Conservation (phyloP, 2,888 invertebrate genomes). For the Dromius quadrimaculatus region DNA sequence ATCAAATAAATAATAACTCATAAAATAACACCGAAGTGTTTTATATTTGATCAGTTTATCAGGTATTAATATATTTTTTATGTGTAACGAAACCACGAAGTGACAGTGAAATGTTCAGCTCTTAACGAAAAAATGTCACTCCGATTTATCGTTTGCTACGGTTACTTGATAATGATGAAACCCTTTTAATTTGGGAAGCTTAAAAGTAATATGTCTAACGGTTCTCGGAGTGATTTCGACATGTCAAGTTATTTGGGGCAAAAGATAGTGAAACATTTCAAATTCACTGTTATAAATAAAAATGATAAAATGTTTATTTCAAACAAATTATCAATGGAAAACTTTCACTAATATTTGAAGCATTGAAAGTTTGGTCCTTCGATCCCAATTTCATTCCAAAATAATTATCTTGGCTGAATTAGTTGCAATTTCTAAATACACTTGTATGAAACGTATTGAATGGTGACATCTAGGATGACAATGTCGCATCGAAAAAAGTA, state of each 20-base stretch:
- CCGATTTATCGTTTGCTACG: slow-evolving; percentile 36
- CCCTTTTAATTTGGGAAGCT: slow-evolving; percentile 49
- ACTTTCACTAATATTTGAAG: too few relatives aligned
- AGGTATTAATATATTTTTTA: slow-evolving; percentile 10
- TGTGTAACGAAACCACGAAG: slow-evolving; percentile 11
- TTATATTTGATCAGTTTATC: slow-evolving; percentile 28
- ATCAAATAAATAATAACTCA: slow-evolving; percentile 31
- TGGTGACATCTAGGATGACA: slow-evolving; percentile 10
- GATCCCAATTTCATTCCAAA: too few relatives aligned
- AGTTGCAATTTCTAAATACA: too few relatives aligned
- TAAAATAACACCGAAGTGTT: slow-evolving; percentile 7
- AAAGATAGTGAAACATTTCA: too few relatives aligned
- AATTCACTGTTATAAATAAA: too few relatives aligned
- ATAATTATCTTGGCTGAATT: too few relatives aligned
- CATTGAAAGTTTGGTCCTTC: too few relatives aligned
- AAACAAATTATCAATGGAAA: too few relatives aligned
- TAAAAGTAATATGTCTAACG: slow-evolving; percentile 36
- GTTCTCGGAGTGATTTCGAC: too few relatives aligned
- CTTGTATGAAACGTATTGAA: too few relatives aligned
- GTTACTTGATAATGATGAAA: slow-evolving; percentile 37
- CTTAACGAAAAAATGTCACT: slow-evolving; percentile 42
- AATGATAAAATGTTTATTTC: too few relatives aligned
- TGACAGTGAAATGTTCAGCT: slow-evolving; percentile 23
- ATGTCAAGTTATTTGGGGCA: slow-evolving; percentile 27
- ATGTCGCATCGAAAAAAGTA: slow-evolving; percentile 23